phyloP scores from a whole-genome alignment of 2,113 vertebrate genomes.

The Brachyhypopomus gauderio region DNA sequence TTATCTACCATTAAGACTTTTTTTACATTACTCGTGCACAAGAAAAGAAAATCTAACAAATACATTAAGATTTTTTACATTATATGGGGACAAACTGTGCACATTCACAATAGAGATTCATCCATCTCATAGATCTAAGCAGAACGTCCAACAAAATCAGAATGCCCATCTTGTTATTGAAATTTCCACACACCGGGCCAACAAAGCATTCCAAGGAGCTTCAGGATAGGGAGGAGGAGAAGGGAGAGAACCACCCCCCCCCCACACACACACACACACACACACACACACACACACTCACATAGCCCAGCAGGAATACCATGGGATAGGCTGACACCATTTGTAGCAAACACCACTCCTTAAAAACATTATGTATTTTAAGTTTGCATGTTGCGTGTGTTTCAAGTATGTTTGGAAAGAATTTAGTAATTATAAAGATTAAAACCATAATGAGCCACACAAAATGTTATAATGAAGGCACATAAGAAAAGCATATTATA shows the following conservation, averaged over 20 bases:
- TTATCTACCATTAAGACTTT: too few relatives aligned
- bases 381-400: too few relatives aligned
- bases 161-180: conserved; percentile 1
- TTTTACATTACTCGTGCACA: too few relatives aligned
- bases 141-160: not conserved
- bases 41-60: too few relatives aligned
- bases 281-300: not conserved
- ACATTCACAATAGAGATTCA: not conserved
- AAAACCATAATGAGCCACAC: too few relatives aligned
- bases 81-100: not conserved
- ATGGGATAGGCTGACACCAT: not conserved
- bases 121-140: too few relatives aligned
- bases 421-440: too few relatives aligned
- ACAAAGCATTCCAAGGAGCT: conserved; percentile 40
- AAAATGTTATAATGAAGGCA: too few relatives aligned
- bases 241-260: not conserved
- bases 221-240: not conserved
- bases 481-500: too few relatives aligned
- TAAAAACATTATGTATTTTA: too few relatives aligned
- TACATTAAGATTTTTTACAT: too few relatives aligned
- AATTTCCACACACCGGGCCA: conserved; percentile 19
- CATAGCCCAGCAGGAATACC: not conserved
- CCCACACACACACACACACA: not conserved
- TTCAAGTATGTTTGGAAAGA: too few relatives aligned
- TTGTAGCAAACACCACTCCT: not conserved